Evolutionary conservation across 2,113 vertebrate species (phyloP), one percentile per base, ranked within the genome.

Genomic region (Mustelus asterias): DNA sequence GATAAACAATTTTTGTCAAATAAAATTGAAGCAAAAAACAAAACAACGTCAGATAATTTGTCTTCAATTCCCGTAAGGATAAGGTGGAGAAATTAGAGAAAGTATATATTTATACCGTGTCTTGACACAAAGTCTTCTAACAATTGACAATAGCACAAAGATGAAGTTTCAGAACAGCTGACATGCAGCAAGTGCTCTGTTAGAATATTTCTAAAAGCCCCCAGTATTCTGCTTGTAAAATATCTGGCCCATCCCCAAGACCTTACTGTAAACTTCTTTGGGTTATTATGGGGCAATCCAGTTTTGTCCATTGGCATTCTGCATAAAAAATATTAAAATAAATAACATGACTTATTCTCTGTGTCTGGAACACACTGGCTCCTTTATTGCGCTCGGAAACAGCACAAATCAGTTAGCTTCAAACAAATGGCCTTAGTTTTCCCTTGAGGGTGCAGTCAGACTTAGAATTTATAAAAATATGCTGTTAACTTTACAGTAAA

Each of bases 321-420:
- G n/a, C 63, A 63, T 14, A 76, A 76, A 48, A 72, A 76, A 72
- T 95, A 95, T 72, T 95, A 72, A 54, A 95, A 95, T 94, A 48
- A 41, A 94, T 76, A 48, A 95, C 41, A 72, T 26, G 44, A 70
- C 94, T 54, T 33, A 76, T 76, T 70, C 88, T 94, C 44, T 54
- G 22, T 33, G n/a, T 13, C 11, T 76, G 67, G 54, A 76, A 54
- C 26, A 95, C 94, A 95, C 41, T 41, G 94, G 69, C 4, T 18
- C 69, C 94, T 76, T 95, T 95, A 76, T 44, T 76, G 22, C 69
- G 33, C 65, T 72, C 4, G 41, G 37, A 95, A 26, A 37, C 18
- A 72, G 41, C 65, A 76, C 26, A 95, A 72, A 72, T 94, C 11
- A 65, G 60, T 18, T 16, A 37, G 6, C 26, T 65, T 93, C 89